Evolutionary conservation across 1,140 invertebrate species (phyloP), one percentile per base, ranked within the genome.

Genomic region (Bombus balteatus): DNA sequence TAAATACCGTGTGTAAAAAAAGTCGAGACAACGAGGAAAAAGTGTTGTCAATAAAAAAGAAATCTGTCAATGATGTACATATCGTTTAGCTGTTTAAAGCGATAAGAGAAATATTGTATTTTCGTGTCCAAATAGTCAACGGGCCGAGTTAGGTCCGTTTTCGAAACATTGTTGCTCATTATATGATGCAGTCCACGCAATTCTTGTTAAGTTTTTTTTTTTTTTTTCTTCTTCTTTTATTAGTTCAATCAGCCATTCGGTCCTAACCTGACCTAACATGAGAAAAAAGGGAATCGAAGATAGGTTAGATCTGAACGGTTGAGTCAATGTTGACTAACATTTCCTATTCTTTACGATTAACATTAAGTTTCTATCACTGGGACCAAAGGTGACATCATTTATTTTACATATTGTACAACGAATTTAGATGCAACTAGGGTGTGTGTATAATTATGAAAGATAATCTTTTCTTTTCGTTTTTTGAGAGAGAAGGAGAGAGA

Each of bases 301-400:
- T 88, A 92, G 85, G 85, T 90, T 89, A 87, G 85, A 66, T 80
- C 18, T 79, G 76, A 75, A 86, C 68, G 88, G 83, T 91, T 78
- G 73, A 80, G 62, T 82, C 83, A 85, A 88, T 79, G 62, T 86
- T 74, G 81, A 92, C 87, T 92, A 91, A 92, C 81, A 89, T 70
- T 73, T 93, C 76, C 92, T 91, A 92, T 92, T 88, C 81, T 89
- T 92, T 91, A 88, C 83, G 75, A 85, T 90, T 88, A 88, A 85
- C 77, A 83, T 87, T 93, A 93, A 93, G 93, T 94, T 94, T 94
- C 93, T 94, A 94, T 94, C 90, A 94, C 93, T 88, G 94, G 94
- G 93, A 94, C 94, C 94, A 95, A 95, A 94, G 94, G 93, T 94
- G 93, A 93, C 89, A 90, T 89, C 87, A 90, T 87, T 92, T 93